Evolutionary conservation across 2,888 invertebrate species (phyloP), one percentile per base, ranked within the genome.

Genomic region (Neria commutata): DNA sequence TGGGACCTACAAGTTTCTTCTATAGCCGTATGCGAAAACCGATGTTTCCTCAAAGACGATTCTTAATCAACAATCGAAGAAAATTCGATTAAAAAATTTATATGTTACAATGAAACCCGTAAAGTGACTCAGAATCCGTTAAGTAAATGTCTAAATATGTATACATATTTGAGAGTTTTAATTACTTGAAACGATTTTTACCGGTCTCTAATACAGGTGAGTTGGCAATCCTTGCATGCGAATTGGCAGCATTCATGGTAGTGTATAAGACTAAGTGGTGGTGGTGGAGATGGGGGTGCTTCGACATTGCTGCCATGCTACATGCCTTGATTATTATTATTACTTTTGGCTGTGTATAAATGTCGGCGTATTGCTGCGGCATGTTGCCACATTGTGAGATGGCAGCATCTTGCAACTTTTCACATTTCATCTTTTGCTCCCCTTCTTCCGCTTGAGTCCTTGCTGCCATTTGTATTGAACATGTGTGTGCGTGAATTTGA

Each of bases 371-470:
- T 60, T 47, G 37, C 33, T 46, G 45, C 23, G 54, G 46, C 45
- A 54, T 54, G 33, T 56, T 56, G 47, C 51, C 54, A 59, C 48
- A 33, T 33, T 25, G 29, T 23, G 63, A 61, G 62, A 63, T 68
- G 52, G 60, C 55, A 51, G 58, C 56, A 69, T 72, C 72, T 75
- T 74, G 72, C 71, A 65, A 72, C 70, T 70, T 73, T 48, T 25
- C 23, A 24, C 51, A 37, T 33, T 67, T 67, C 65, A 70, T 69
- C 67, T 68, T 63, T 49, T 64, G 61, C 55, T 55, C 60, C n/a
- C 25, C 48, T 46, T n/a, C 10, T 33, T 49, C 48, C 26, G 5
- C 16, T 11, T 47, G 3, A 24, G 1, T 19, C 19, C 58, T 37
- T 21, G 45, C 54, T 54, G 40, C 62, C 55, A 47, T 16, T 57